Evolutionary conservation across 2,888 invertebrate genomes (phyloP).

Genomic region (Meghimatium bilineatum): DNA sequence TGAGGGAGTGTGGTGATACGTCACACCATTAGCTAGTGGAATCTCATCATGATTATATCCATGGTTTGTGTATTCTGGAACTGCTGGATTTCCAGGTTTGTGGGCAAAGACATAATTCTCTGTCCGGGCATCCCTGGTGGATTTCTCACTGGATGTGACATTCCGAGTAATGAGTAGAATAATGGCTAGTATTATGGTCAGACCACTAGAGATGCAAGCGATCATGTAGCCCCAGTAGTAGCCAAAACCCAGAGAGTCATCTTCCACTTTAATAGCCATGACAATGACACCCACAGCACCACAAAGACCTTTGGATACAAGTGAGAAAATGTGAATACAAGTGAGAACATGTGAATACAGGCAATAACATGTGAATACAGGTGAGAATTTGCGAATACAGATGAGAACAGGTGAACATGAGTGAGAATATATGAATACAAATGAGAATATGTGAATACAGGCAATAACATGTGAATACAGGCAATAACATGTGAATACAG

Average conservation of each 20-base stretch:
- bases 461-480: not conserved
- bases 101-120: constrained; percentile 44
- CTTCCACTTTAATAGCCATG: constrained; percentile 28
- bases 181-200: constrained; percentile 37
- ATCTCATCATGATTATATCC: constrained; percentile 33
- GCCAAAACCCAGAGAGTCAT: not conserved
- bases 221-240: constrained; percentile 46
- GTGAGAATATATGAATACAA: not conserved
- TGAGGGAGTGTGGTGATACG: constrained; percentile 29
- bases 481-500: not conserved
- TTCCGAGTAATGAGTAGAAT: constrained; percentile 41
- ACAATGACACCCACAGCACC: constrained; percentile 45
- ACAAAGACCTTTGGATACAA: constrained; percentile 26
- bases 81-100: not conserved
- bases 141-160: constrained; percentile 8
- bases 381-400: not conserved
- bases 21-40: constrained; percentile 40
- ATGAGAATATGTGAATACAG: not conserved
- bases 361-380: not conserved
- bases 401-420: no score
- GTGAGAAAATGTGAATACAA: not conserved
- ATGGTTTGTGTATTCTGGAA: constrained; percentile 39
- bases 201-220: constrained; percentile 43
- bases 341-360: not conserved
- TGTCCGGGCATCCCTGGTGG: constrained; percentile 17